Evolutionary conservation across 2,797 vertebrate species (phyloP), one percentile per base, ranked within the genome.

Genomic region (Platyrinchus mystaceus): DNA sequence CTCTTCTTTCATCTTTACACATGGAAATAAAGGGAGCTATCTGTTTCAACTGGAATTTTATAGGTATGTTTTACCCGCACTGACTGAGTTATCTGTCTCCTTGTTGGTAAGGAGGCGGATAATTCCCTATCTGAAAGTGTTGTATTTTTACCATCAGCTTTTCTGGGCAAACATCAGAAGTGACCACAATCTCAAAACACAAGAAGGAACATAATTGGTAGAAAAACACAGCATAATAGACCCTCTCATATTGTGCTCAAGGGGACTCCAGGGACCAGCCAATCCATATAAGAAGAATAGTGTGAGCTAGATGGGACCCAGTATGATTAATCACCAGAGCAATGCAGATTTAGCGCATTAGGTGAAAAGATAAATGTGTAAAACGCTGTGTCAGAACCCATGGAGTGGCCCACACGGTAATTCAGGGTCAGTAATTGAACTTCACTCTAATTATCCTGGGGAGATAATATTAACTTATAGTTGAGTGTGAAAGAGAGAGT

Each of bases 401-500:
- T 94, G 96, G 98, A 98, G 98, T 97, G 97, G 98, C 98, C 98
- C 98, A 97, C 98, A 97, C 79, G 76, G 98, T 98, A 98, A 98
- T 98, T 98, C 98, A 97, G 98, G 99, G 98, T 99, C 99, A 99
- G 99, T 99, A 99, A 99, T 99, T 99, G 99, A 99, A 99, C 99
- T 99, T 98, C 97, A 96, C 98, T 99, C 98, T 99, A 99, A 99
- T 99, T 99, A 99, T 99, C 99, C 99, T 98, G 98, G 98, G 98
- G 98, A 99, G 99, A 99, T 99, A 98, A 99, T 99, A 99, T 99
- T 99, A 99, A 99, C 99, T 99, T 99, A 99, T 98, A 98, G 98
- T 98, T 98, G 97, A 98, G 98, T 97, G 98, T 98, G 98, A 98
- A 98, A 98, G 98, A 97, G 98, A 96, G 97, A 98, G 98, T 98